These are phyloP conservation scores for Drosophila kuntzei DNA, from an alignment of 2,888 invertebrate species.

Conservation along the genomic window DNA sequence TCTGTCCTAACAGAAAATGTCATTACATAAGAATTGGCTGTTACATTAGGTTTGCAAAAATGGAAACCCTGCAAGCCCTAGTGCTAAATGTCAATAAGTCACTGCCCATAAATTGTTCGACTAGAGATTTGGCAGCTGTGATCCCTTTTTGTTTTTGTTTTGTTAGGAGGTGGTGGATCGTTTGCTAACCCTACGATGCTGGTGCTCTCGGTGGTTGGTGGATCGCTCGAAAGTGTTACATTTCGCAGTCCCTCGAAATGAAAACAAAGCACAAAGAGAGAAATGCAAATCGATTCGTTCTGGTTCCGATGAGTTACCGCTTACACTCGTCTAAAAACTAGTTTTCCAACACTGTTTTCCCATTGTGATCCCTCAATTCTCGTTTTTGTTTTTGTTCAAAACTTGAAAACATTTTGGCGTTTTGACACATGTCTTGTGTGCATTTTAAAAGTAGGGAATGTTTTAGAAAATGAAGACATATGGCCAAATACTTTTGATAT, in stretches of 20 bases:
- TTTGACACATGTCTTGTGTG: slow-evolving; percentile 51
- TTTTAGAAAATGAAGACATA: slow-evolving; percentile 61
- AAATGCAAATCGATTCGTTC: slow-evolving; percentile 69
- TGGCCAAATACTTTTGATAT: slow-evolving; percentile 40
- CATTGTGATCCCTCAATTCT: background rate
- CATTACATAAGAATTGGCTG: slow-evolving; percentile 24
- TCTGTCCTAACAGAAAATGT: slow-evolving; percentile 11
- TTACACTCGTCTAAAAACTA: slow-evolving; percentile 36
- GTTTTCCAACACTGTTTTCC: slow-evolving; percentile 44
- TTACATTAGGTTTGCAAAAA: slow-evolving; percentile 26
- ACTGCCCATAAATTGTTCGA: slow-evolving; percentile 33
- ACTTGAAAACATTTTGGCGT: slow-evolving; percentile 58
- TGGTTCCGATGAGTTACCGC: slow-evolving; percentile 41
- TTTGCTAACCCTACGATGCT: slow-evolving; percentile 12
- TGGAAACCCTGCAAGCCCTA: slow-evolving; percentile 1
- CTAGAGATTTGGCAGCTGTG: slow-evolving; percentile 52
- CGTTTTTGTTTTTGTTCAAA: slow-evolving; percentile 26
- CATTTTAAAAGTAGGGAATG: slow-evolving; percentile 39
- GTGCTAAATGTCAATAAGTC: slow-evolving; percentile 48
- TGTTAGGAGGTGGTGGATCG: slow-evolving; percentile 19
- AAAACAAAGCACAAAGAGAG: background rate
- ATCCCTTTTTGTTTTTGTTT: slow-evolving; percentile 12
- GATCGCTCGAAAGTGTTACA: slow-evolving; percentile 42
- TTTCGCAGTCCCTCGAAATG: slow-evolving; percentile 18
- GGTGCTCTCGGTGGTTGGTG: slow-evolving; percentile 24